These are phyloP conservation scores for Gymnopithys bicolor DNA, from an alignment of 2,797 vertebrate genomes.

Conservation along the genomic window DNA sequence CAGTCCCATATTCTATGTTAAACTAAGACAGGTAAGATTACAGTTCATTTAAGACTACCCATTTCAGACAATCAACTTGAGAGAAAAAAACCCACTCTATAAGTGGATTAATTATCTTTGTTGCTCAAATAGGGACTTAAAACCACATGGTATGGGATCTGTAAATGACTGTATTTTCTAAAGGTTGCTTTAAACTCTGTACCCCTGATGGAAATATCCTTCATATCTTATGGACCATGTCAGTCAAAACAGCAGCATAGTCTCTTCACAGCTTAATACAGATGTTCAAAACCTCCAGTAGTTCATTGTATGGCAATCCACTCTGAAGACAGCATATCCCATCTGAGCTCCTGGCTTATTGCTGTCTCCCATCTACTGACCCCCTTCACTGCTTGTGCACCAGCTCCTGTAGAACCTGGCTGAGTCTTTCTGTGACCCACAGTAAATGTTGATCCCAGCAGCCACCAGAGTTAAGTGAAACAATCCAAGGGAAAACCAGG, in stretches of 20 bases:
- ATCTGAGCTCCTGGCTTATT: background rate
- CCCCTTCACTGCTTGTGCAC: fast-evolving
- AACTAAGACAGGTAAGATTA: background rate
- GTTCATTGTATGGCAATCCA: background rate
- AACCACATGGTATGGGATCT: background rate
- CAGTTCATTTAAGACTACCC: background rate
- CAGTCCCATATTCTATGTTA: background rate
- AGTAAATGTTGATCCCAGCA: background rate
- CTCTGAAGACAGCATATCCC: background rate
- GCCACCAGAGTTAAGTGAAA: background rate
- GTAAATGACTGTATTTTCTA: background rate
- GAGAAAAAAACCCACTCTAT: background rate
- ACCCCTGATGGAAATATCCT: background rate
- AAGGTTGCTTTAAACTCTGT: background rate
- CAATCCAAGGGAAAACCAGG: constrained; percentile 17
- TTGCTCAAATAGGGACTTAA: background rate
- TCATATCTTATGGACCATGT: background rate
- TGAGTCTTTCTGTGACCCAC: background rate
- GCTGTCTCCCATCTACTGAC: background rate
- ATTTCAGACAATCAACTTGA: background rate
- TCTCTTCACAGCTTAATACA: background rate
- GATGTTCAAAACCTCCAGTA: background rate
- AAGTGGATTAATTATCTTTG: background rate
- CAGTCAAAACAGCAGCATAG: background rate
- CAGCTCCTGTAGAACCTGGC: background rate